Evolutionary conservation across 2,113 vertebrate genomes (phyloP), one percentile per base, ranked within the genome.

Genomic region (Machaerirhynchus nigripectus): DNA sequence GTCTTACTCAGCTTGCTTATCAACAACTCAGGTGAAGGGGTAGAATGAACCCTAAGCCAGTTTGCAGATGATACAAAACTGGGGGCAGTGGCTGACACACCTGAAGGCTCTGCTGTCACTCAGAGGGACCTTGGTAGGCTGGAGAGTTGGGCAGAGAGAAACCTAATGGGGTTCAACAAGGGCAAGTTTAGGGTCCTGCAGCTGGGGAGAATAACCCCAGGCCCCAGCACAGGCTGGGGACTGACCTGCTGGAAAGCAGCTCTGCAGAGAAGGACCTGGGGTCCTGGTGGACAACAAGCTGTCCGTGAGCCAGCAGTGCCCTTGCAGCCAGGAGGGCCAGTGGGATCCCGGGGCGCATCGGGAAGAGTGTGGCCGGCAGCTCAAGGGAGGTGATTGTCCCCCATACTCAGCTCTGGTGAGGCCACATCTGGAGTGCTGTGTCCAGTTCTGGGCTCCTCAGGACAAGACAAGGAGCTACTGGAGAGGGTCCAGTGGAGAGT

Each of bases 11-110:
- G 7, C 28, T n/a, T 21, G 6, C n/a, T 40, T 63, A 47, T 55
- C 49, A 79, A 4, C 20, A 46, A 0, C 20, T 28, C 1, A 0
- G 8, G 20, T 57, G 35, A 57, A 67, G 31, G 26, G 16, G 21
- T 17, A 9, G 50, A 21, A 35, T 31, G 37, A 52, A 33, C 33
- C 16, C 26, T 35, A 40, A 49, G 14, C 31, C 22, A 31, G 8
- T 31, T 31, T 47, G 50, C 42, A 71, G 65, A 31, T 40, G 30
- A 8, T 2, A 12, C 8, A 21, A 26, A 49, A 10, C 9, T 49
- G 40, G 11, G 20, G 39, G 4, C 1, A 42, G 24, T 40, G 35
- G 24, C 40, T 71, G 49, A 28, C 57, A 56, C n/a, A 26, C 13
- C n/a, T 63, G n/a, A 31, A 61, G 40, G 24, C 30, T 63, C 13